Conservation (phyloP, 2,797 vertebrate genomes). For the Pseudotriccus pelzelni region DNA sequence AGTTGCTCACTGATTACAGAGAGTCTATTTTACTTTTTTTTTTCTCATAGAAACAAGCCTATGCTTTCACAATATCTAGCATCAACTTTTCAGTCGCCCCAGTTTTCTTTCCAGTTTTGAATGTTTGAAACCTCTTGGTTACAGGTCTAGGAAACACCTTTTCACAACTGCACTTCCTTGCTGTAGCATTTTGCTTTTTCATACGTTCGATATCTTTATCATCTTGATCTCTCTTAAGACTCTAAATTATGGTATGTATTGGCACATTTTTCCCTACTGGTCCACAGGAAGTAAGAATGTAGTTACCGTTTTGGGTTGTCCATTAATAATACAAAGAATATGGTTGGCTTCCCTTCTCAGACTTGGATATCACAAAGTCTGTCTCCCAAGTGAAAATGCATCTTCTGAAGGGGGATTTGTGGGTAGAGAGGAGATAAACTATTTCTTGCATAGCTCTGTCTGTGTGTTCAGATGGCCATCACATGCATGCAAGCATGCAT, state of each 20-base stretch:
- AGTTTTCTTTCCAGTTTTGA: slow-evolving; percentile 50
- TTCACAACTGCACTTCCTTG: background rate
- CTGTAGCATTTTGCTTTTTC: background rate
- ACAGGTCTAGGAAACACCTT: slow-evolving; percentile 41
- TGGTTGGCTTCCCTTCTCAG: background rate
- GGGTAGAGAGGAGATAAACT: background rate
- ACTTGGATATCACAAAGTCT: background rate
- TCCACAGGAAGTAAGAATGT: background rate
- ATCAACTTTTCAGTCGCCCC: background rate
- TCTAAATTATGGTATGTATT: background rate
- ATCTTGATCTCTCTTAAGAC: background rate
- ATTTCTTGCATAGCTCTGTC: background rate
- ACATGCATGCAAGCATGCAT: slow-evolving; percentile 12
- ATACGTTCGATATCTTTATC: fast-evolving
- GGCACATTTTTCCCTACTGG: background rate
- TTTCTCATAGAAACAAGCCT: slow-evolving; percentile 3
- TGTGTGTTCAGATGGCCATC: slow-evolving; percentile 38
- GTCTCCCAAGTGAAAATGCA: background rate
- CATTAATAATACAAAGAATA: background rate
- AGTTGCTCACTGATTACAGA: background rate
- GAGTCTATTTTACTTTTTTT: background rate
- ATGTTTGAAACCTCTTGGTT: slow-evolving; percentile 35
- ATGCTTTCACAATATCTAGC: background rate
- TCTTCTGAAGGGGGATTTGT: background rate
- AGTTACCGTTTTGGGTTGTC: background rate